Base-by-base conservation (phyloP, 1,140 invertebrate species). In the Scaptomyza pallida region DNA sequence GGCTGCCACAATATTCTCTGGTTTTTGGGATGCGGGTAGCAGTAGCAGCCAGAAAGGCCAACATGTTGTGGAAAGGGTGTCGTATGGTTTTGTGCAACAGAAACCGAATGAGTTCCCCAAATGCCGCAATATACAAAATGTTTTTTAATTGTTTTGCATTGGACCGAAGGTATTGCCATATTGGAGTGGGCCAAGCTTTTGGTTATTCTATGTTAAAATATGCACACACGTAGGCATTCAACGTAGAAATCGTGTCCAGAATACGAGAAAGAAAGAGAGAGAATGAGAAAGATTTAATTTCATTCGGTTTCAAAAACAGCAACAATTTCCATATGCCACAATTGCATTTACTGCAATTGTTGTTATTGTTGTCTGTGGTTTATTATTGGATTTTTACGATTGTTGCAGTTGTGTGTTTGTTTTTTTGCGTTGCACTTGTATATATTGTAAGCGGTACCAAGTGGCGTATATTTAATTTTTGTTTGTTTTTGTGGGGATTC, bases 281-380 rank as follows among this genome's bases (percentile, higher is more conserved):
- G 21, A 21, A 4, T 2, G 62, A 65, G 70, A 74, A 62, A 74
- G 78, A 72, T 85, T 77, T 85, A 81, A 86, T 86, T 86, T 86
- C 78, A 88, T 86, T 86, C 72, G 77, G 61, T 64, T 79, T 85
- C 78, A 74, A 79, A 86, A 86, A 76, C 63, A 72, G 72, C 67
- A 76, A 76, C 80, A 76, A 85, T 85, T 85, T 70, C 80, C 80
- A 85, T 85, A 85, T 85, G 80, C 75, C 80, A 40, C 72, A 70
- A 73, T 78, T 78, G 70, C 56, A 55, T 72, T 72, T 56, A n/a
- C 23, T 48, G 15, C 16, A 26, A 35, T 47, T 48, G 19, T 40
- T 65, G 63, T 56, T 59, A 60, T 59, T 54, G 62, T 37, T 56
- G 52, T 13, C 40, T 56, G 45, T 35, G 44, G 68, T 30, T 71